Evolutionary conservation across 2,888 invertebrate species (phyloP).

Genomic region (Pterostichus madidus): DNA sequence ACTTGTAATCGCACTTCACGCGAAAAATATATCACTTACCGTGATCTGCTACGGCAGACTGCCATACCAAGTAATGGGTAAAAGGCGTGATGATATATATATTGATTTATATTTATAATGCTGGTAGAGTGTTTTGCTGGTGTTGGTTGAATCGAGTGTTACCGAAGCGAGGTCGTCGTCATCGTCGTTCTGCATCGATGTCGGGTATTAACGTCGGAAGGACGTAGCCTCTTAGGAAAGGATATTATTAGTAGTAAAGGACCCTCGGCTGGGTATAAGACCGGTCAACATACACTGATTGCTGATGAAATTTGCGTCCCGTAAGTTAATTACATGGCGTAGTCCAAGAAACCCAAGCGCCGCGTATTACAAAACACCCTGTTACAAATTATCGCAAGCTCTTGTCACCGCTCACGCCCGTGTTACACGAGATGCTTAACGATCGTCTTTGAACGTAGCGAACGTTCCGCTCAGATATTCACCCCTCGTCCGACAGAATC

Average conservation of each 20-base stretch:
- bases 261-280: constrained; percentile 53
- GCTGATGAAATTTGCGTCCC: constrained; percentile 65
- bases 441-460: constrained; percentile 39
- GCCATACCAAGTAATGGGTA: too few species aligned
- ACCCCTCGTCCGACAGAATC: not conserved
- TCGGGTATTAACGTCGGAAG: constrained; percentile 43
- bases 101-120: too few species aligned
- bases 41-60: too few species aligned
- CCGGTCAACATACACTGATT: constrained; percentile 67
- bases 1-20: too few species aligned
- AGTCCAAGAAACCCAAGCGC: constrained; percentile 56
- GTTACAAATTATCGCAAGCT: constrained; percentile 57
- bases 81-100: too few species aligned
- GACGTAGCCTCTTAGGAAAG: constrained; percentile 58
- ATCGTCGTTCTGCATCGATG: not conserved
- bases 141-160: not conserved
- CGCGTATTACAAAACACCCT: constrained; percentile 64
- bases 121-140: too few species aligned
- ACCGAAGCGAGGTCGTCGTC: not conserved
- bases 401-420: constrained; percentile 44
- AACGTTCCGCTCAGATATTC: not conserved
- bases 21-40: too few species aligned
- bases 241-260: constrained; percentile 65
- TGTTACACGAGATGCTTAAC: constrained; percentile 44
- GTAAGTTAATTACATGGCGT: constrained; percentile 62